Conservation (phyloP, 2,888 invertebrate genomes). For the Rhagophthalmus giganteus region DNA sequence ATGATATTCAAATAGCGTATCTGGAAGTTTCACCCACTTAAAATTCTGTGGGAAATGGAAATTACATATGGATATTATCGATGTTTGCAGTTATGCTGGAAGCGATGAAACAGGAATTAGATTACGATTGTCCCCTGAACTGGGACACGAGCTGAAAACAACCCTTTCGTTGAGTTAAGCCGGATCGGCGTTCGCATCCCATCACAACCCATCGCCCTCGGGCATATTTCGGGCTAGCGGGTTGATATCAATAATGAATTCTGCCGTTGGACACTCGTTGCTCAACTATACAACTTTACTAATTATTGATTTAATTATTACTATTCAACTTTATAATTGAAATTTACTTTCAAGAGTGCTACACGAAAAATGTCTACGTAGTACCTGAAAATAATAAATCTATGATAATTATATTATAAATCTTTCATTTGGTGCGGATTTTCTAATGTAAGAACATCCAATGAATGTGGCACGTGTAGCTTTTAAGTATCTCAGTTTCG, state of each 20-base stretch:
- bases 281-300: conserved; percentile 28
- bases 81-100: conserved; percentile 22
- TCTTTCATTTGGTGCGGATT: too few relatives aligned
- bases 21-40: too few relatives aligned
- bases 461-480: too few relatives aligned
- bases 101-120: conserved; percentile 24
- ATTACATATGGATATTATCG: conserved; percentile 27
- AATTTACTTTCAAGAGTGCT: conserved; percentile 27
- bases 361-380: conserved; percentile 3
- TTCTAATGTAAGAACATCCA: too few relatives aligned
- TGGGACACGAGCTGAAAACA: conserved; percentile 26
- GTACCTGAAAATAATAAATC: neutral
- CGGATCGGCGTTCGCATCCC: conserved; percentile 19
- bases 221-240: conserved; percentile 11
- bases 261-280: conserved; percentile 19
- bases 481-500: too few relatives aligned
- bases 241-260: conserved; percentile 31
- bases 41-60: conserved; percentile 19
- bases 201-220: conserved; percentile 11
- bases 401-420: too few relatives aligned
- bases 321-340: conserved; percentile 35
- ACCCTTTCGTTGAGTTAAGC: conserved; percentile 25
- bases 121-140: conserved; percentile 23
- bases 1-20: too few relatives aligned
- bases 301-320: conserved; percentile 37